These are phyloP conservation scores for Tubulanus polymorphus DNA, from an alignment of 2,888 invertebrate genomes.

Conservation along the genomic window DNA sequence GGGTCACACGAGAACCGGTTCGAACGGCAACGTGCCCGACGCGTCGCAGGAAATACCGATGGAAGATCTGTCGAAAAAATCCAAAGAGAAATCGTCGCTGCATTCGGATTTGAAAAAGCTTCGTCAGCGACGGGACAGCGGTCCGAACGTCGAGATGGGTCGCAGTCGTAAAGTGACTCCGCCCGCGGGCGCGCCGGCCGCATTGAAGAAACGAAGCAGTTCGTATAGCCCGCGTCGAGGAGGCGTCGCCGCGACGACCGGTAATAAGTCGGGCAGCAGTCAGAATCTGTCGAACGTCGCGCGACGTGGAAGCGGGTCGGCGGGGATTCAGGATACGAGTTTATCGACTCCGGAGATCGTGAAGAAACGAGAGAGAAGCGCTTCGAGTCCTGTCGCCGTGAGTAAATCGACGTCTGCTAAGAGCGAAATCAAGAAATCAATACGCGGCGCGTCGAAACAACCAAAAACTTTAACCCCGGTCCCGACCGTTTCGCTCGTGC, in stretches of 20 bases:
- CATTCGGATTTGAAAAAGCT: not conserved
- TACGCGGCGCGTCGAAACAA: constrained; percentile 20
- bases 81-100: constrained; percentile 18
- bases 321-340: not conserved
- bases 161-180: not conserved
- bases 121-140: not conserved
- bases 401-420: not conserved
- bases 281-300: not conserved
- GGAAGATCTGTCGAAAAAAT: constrained; percentile 44
- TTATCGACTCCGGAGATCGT: not conserved
- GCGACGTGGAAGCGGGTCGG: not conserved
- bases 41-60: constrained; percentile 47
- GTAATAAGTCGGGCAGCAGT: not conserved
- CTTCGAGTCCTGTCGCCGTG: not conserved
- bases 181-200: not conserved
- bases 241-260: not conserved
- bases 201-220: not conserved
- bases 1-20: constrained; percentile 19
- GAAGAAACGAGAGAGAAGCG: not conserved
- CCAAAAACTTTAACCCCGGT: constrained; percentile 40
- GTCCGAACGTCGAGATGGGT: not conserved
- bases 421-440: not conserved
- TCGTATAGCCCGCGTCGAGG: not conserved
- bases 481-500: constrained; percentile 34
- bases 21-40: constrained; percentile 22